Conservation (phyloP, 1,140 invertebrate genomes). For the Leptonema lineaticorne region DNA sequence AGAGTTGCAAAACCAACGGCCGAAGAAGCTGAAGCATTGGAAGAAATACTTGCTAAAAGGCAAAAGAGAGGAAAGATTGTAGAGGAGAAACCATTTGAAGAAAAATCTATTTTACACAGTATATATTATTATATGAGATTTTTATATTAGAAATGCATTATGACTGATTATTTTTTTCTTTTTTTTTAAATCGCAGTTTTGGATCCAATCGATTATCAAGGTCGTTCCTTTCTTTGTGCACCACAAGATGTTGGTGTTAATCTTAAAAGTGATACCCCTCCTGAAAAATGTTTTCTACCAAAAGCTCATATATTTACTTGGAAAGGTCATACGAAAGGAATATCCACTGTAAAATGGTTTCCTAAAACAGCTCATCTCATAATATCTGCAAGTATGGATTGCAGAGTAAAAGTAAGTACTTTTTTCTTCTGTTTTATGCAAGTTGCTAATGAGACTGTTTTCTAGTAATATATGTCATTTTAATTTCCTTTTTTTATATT, state of each 20-base stretch:
- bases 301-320: conserved; percentile 97
- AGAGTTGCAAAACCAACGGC: conserved; percentile 83
- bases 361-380: conserved; percentile 93
- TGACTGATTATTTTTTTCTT: conserved; percentile 16
- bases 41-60: conserved; percentile 93
- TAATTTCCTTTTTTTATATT: neutral
- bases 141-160: too few relatives aligned
- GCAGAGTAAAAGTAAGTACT: conserved; percentile 79
- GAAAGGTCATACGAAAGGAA: conserved; percentile 96
- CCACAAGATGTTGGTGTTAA: conserved; percentile 97
- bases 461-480: neutral
- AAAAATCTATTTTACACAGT: conserved; percentile 94
- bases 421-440: too few relatives aligned
- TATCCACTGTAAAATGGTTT: conserved; percentile 94
- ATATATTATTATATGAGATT: conserved; percentile 52
- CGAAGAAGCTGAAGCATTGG: conserved; percentile 89
- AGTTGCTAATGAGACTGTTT: too few relatives aligned
- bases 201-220: conserved; percentile 94
- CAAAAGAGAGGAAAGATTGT: conserved; percentile 78
- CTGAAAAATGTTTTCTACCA: conserved; percentile 95
- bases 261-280: conserved; percentile 86
- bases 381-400: conserved; percentile 96
- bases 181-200: conserved; percentile 69
- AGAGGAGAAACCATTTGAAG: conserved; percentile 92
- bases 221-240: conserved; percentile 89